Evolutionary conservation across 2,797 vertebrate genomes (phyloP), one percentile per base, ranked within the genome.

Genomic region (Enteromius mattozi): DNA sequence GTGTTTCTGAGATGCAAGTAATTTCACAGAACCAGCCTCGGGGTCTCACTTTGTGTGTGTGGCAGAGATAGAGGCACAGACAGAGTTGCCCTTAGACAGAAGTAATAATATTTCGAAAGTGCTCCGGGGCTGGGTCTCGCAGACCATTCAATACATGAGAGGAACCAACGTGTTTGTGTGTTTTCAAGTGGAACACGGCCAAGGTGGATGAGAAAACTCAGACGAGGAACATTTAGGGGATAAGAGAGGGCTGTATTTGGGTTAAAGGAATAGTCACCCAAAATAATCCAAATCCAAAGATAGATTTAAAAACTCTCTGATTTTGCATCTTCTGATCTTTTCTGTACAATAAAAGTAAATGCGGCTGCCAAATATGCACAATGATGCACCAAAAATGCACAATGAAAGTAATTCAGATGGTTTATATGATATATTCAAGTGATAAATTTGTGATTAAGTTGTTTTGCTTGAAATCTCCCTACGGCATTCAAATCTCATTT

Each of bases 131-230:
- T 49, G 51, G 59, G 71, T 61, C 27, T 70, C 35, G 35, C 65
- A 83, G 82, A 61, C 75, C 75, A 71, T 78, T 78, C 66, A 49
- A 21, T 61, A 71, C 51, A 63, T 21, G 37, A 61, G 66, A 65
- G 21, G 86, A 37, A 33, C 42, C 21, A 91, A 86, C 35, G 63
- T 27, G 33, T 80, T 30, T 74, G 63, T 82, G 71, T 81, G 78
- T 71, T 61, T 80, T 63, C 68, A 72, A 51, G 61, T 81, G 88
- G 74, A 86, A 86, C 75, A 83, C 0, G 27, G 81, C 86, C 86
- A 82, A 82, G 82, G 51, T 27, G 86, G 76, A 88, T 86, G 76
- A 89, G 87, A 85, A 83, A 74, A 88, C 86, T 84, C 17, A 61
- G 69, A 19, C 10, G 27, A 30, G 47, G 24, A 51, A 49, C 27